phyloP scores from a whole-genome alignment of 2,888 invertebrate genomes.

The Maniola hyperantus region DNA sequence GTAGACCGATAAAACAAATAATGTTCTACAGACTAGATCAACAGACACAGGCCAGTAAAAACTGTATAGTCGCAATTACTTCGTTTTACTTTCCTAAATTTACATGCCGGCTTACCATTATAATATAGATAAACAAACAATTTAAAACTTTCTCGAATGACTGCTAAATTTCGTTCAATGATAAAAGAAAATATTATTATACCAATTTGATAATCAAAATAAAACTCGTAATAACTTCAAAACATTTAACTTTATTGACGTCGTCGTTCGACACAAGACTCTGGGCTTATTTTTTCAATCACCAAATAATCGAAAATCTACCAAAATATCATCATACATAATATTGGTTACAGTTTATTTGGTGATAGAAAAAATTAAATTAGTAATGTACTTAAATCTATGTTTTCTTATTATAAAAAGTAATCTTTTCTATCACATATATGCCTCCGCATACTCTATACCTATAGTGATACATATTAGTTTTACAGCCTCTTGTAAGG shows the following conservation, averaged over 20 bases:
- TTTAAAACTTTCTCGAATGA: not conserved
- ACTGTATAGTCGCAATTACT: too few species aligned
- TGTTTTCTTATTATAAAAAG: not conserved
- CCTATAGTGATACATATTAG: not conserved
- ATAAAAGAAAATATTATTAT: not conserved
- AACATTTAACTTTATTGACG: conserved; percentile 8
- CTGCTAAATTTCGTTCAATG: too few species aligned
- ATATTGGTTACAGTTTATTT: too few species aligned
- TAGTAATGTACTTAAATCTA: not conserved
- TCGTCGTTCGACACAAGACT: not conserved
- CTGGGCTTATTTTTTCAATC: too few species aligned
- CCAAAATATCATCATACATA: too few species aligned
- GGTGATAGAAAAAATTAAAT: not conserved
- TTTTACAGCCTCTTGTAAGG: conserved; percentile 26
- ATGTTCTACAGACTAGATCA: too few species aligned
- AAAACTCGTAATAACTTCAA: conserved; percentile 1
- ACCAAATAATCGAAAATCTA: too few species aligned
- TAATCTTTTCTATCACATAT: conserved; percentile 6
- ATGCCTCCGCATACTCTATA: not conserved
- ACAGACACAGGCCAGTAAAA: too few species aligned
- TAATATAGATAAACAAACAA: too few species aligned
- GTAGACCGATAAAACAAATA: too few species aligned
- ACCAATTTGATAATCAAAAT: conserved; percentile 3
- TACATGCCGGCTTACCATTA: too few species aligned
- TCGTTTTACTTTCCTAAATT: too few species aligned